Percentiles rank a stretch among this genome's conserved stretches.
phyloP scores from a whole-genome alignment of 2,888 invertebrate species.

The Heliconius ismenius region DNA sequence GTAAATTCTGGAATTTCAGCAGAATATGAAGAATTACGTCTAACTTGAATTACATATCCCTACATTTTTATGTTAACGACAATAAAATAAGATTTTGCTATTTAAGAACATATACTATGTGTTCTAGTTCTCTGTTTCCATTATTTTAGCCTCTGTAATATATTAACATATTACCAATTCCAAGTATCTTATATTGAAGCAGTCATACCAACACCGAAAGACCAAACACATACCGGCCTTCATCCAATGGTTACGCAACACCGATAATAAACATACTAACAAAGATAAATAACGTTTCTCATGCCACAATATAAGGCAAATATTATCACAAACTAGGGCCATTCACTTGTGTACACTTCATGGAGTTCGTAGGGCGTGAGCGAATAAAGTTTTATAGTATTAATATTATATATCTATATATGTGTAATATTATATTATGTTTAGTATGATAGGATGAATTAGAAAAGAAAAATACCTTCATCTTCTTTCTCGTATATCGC shows the following conservation, averaged over 20 bases:
- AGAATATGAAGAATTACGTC: too few species aligned
- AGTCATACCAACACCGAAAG: not conserved
- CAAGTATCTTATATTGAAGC: not conserved
- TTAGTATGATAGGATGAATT: too few species aligned
- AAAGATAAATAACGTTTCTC: slow-evolving; percentile 30
- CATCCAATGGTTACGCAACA: slow-evolving; percentile 25
- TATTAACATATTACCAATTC: not conserved
- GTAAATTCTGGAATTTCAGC: not conserved
- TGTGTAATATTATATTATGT: too few species aligned
- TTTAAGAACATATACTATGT: too few species aligned
- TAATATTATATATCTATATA: not conserved
- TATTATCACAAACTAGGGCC: slow-evolving; percentile 21
- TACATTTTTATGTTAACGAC: too few species aligned
- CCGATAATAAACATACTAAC: slow-evolving; percentile 22
- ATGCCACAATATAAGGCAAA: slow-evolving; percentile 23
- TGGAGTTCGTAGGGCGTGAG: slow-evolving; percentile 20
- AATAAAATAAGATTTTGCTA: too few species aligned
- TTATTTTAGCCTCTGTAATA: not conserved
- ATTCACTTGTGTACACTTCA: slow-evolving; percentile 26
- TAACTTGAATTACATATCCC: too few species aligned
- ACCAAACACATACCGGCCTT: slow-evolving; percentile 7
- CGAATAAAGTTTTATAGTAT: not conserved
- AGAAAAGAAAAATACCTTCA: too few species aligned
- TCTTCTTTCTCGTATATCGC: too few species aligned
- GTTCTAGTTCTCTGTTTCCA: not conserved